A percentile compares a stretch with the other conserved stretches of the same genome.
These are phyloP conservation scores for Sciaenops ocellatus DNA, from an alignment of 2,797 vertebrate genomes.

Conservation along the genomic window DNA sequence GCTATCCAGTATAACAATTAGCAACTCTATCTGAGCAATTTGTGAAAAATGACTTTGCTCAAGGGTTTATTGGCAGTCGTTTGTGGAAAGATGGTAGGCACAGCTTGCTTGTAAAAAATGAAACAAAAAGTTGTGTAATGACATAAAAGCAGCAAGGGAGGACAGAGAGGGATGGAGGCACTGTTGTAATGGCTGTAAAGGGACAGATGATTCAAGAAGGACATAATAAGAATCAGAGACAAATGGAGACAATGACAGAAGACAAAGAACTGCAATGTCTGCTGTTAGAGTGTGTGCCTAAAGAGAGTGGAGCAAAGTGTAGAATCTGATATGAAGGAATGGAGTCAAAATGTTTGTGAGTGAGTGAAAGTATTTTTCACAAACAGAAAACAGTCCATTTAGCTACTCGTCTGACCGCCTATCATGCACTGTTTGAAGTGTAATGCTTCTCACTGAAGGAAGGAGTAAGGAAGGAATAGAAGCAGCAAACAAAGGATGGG, in stretches of 20 bases:
- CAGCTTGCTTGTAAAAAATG: constrained; percentile 62
- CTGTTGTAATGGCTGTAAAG: constrained; percentile 29
- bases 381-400: constrained; percentile 31
- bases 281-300: background rate
- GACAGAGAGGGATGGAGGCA: constrained; percentile 11
- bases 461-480: background rate
- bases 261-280: background rate
- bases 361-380: constrained; percentile 32
- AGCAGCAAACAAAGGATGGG: constrained; percentile 34
- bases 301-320: background rate
- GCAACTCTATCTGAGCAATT: constrained; percentile 60
- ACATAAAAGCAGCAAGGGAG: constrained; percentile 34
- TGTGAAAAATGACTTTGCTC: constrained; percentile 63
- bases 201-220: constrained; percentile 17
- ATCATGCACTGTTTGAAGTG: constrained; percentile 39
- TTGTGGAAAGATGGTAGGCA: constrained; percentile 44
- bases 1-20: constrained; percentile 61
- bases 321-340: background rate
- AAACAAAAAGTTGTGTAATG: constrained; percentile 51
- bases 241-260: constrained; percentile 5
- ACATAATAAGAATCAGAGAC: constrained; percentile 1
- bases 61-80: constrained; percentile 62
- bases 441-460: constrained; percentile 33
- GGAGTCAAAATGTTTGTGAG: constrained; percentile 22
- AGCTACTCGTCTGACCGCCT: constrained; percentile 29